Evolutionary conservation across 2,888 invertebrate species (phyloP).

Genomic region (Hoplodrina blanda): DNA sequence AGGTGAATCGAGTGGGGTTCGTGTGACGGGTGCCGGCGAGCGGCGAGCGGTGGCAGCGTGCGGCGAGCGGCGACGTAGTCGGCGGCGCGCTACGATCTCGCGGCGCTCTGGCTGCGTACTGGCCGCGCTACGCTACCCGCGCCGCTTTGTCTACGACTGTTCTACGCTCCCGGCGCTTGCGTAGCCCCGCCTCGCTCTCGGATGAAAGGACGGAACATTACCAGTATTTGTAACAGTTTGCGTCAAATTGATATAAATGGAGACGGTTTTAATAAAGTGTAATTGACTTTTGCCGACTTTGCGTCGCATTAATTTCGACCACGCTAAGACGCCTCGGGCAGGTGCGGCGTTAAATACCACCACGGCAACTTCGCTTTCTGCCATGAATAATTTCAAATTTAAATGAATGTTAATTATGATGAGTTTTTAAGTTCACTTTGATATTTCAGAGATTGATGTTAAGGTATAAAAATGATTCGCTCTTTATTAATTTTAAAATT

Average conservation of each 20-base stretch:
- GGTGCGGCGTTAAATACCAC: slow-evolving; percentile 88
- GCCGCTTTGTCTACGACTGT: slow-evolving; percentile 75
- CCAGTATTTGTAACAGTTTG: slow-evolving; percentile 91
- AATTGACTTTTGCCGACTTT: slow-evolving; percentile 91
- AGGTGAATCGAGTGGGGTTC: slow-evolving; percentile 79
- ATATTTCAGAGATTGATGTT: slow-evolving; percentile 74
- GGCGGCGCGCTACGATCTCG: slow-evolving; percentile 66
- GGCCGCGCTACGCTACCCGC: slow-evolving; percentile 80
- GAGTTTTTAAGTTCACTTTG: slow-evolving; percentile 82
- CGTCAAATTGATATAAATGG: slow-evolving; percentile 91
- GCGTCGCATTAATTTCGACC: slow-evolving; percentile 90
- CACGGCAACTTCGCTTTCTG: slow-evolving; percentile 84
- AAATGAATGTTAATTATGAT: slow-evolving; percentile 88
- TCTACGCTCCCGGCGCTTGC: slow-evolving; percentile 85
- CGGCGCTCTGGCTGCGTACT: slow-evolving; percentile 73
- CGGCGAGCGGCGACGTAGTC: slow-evolving; percentile 74
- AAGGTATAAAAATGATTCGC: slow-evolving; percentile 63
- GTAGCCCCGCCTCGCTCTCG: slow-evolving; percentile 88
- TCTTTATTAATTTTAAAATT: slow-evolving; percentile 49
- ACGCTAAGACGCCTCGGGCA: slow-evolving; percentile 89
- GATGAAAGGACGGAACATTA: slow-evolving; percentile 90
- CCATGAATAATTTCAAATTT: slow-evolving; percentile 88
- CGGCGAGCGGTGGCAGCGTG: slow-evolving; percentile 67
- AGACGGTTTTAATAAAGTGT: slow-evolving; percentile 91
- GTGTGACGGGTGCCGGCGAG: slow-evolving; percentile 68